Evolutionary conservation across 53 echinoderm and acorn worm genomes (phyloP), one percentile per base, ranked within the genome.

Genomic region (Antedon mediterranea): DNA sequence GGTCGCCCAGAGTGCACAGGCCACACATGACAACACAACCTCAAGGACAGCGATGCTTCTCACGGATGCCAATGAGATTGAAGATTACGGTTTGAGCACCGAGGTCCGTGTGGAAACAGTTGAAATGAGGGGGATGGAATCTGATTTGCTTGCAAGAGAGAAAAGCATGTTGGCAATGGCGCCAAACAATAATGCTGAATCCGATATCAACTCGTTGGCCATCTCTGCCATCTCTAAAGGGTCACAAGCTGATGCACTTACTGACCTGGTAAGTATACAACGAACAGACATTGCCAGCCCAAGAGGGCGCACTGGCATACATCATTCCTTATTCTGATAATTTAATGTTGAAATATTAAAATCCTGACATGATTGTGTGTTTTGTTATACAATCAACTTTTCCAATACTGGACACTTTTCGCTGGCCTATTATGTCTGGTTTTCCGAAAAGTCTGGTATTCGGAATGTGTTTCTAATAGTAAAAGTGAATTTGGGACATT

Each of bases 1-100:
- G 91, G 83, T 75, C 32, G 91, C 83, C 6, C 87, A 91, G 80
- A 75, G 31, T 34, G 87, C 89, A 0, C 87, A 94, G 31, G 77
- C 86, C 0, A 79, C 83, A 18, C 94, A 94, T 30, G 94, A 94
- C 82, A 85, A 94, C 74, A 90, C 90, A n/a, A 94, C 94, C 37
- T 34, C 79, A 33, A 72, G 88, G 42, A 88, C 88, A n/a, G 88
- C 91, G 13, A 81, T 79, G 33, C 81, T 88, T 43, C 76, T 88
- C 34, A 81, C 77, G 43, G 79, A 71, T 30, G 85, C 91, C 43
- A 75, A 74, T 71, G 73, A 78, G 44, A 75, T 87, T 33, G 42
- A 41, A 7, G 72, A 73, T n/a, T 81, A 76, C 13, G 85, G 79
- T 81, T 42, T 71, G 28, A 30, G 76, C 30, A 81, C 84, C 14